phyloP scores from a whole-genome alignment of 2,888 invertebrate species.

The Silvanus unidentatus region DNA sequence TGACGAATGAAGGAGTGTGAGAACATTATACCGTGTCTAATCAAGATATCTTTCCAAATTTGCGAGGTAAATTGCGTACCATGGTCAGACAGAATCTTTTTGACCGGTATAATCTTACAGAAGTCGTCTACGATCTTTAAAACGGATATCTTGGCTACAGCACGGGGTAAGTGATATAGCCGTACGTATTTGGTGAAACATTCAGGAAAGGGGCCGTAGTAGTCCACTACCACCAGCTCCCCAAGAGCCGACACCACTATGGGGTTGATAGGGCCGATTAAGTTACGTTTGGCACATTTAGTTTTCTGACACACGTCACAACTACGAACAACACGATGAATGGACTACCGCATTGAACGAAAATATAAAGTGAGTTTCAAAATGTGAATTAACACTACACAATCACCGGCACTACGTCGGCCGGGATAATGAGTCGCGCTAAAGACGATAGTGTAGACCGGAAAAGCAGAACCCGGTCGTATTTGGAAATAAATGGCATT shows the following conservation, averaged over 20 bases:
- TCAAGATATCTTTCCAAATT: slow-evolving; percentile 14
- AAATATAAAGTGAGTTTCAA: slow-evolving; percentile 5
- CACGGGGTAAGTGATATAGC: slow-evolving; percentile 17
- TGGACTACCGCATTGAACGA: slow-evolving; percentile 6
- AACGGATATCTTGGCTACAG: slow-evolving; percentile 10
- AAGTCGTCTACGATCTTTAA: slow-evolving; percentile 10
- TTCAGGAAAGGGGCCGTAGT: slow-evolving; percentile 21
- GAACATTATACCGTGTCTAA: background rate
- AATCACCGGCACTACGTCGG: no score
- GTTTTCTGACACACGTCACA: slow-evolving; percentile 20
- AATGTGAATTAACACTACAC: slow-evolving; percentile 6
- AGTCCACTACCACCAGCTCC: slow-evolving; percentile 20
- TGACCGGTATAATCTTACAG: slow-evolving; percentile 7
- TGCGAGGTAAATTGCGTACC: slow-evolving; percentile 23
- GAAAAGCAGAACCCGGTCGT: no score
- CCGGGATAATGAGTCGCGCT: no score
- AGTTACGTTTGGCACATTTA: slow-evolving; percentile 6
- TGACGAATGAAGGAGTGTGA: slow-evolving; percentile 12
- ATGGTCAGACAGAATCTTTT: slow-evolving; percentile 16
- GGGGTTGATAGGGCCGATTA: slow-evolving; percentile 2
- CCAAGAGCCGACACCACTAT: slow-evolving; percentile 6
- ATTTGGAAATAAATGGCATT: background rate
- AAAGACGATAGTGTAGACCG: no score
- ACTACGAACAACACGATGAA: slow-evolving; percentile 4
- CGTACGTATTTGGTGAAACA: slow-evolving; percentile 22